These are phyloP conservation scores for Elysia chlorotica DNA, from an alignment of 1,140 invertebrate species.

Conservation along the genomic window DNA sequence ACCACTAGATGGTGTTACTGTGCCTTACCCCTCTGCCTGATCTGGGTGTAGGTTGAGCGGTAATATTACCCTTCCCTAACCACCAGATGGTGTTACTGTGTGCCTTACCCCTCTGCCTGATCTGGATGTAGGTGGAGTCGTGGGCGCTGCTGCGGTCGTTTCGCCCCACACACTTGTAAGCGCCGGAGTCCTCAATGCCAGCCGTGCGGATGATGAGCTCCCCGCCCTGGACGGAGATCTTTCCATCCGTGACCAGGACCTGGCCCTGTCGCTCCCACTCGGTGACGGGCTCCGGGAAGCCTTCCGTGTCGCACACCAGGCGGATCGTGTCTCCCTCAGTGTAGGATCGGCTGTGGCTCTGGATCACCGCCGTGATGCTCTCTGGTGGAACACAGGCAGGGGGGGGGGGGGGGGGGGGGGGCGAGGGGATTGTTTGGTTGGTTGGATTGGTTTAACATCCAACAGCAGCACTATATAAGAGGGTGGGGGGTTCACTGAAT, in stretches of 20 bases:
- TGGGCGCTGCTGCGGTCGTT: slow-evolving; percentile 25
- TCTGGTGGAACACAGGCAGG: no score
- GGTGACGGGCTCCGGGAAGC: slow-evolving; percentile 36
- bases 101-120: slow-evolving; percentile 33
- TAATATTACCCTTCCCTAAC: neutral
- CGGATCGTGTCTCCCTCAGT: slow-evolving; percentile 39
- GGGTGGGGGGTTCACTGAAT: no score
- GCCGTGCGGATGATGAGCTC: slow-evolving; percentile 31
- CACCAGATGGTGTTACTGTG: neutral
- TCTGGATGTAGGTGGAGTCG: slow-evolving; percentile 36
- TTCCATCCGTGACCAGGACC: slow-evolving; percentile 16
- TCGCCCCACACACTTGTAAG: slow-evolving; percentile 39
- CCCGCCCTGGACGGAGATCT: slow-evolving; percentile 30
- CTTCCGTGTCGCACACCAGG: slow-evolving; percentile 34
- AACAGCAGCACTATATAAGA: no score
- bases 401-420: no score
- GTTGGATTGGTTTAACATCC: no score
- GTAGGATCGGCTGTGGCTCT: slow-evolving; percentile 25
- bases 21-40: slow-evolving; percentile 23
- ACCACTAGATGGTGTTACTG: neutral
- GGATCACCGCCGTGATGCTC: slow-evolving; percentile 28
- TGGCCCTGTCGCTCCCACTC: slow-evolving; percentile 38
- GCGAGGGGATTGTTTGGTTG: no score
- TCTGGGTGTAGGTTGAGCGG: no score
- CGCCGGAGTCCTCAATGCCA: slow-evolving; percentile 38